These are phyloP conservation scores for Rynchops niger DNA, from an alignment of 2,113 vertebrate genomes.

Conservation along the genomic window DNA sequence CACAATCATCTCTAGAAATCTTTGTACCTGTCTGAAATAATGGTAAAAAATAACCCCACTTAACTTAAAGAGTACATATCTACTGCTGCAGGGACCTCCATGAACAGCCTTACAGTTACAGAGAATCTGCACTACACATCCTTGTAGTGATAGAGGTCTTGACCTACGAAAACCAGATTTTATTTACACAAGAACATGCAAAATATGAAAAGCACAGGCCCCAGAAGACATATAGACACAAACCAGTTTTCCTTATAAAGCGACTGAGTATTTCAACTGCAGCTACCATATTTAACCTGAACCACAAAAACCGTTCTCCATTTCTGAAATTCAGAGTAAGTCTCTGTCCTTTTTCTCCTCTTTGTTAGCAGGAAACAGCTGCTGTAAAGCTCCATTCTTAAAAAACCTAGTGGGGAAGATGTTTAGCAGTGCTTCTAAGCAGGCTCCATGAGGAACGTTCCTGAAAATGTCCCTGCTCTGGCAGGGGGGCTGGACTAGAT, in stretches of 20 bases:
- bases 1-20: neutral
- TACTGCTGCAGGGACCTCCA: neutral
- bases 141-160: neutral
- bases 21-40: neutral
- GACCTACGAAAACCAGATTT: neutral
- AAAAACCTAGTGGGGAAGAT: neutral
- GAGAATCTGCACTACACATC: accelerated
- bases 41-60: neutral
- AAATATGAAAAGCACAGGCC: neutral
- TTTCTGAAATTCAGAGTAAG: neutral
- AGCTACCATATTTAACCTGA: neutral
- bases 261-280: neutral
- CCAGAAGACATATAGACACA: neutral
- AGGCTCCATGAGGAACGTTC: neutral
- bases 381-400: neutral
- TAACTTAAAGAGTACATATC: neutral
- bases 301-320: neutral
- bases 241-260: neutral
- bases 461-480: too few species aligned
- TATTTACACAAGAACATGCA: neutral
- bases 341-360: neutral
- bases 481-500: neutral
- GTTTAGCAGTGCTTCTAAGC: neutral
- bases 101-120: neutral
- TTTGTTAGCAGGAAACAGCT: neutral